These are phyloP conservation scores for Argyra leucocephala DNA, from an alignment of 2,888 invertebrate species.

Conservation along the genomic window DNA sequence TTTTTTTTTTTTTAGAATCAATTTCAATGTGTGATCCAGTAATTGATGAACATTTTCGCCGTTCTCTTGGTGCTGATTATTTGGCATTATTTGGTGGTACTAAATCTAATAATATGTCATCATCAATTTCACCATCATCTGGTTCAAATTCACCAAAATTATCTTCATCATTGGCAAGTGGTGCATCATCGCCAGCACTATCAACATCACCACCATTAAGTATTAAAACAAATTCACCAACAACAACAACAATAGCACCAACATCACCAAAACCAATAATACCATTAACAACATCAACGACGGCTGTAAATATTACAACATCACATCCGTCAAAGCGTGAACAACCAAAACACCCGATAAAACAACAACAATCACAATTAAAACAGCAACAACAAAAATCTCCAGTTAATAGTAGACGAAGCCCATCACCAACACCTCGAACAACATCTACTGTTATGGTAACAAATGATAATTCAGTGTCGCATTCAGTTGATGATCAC, in stretches of 20 bases:
- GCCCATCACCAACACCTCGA: constrained; percentile 33
- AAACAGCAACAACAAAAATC: constrained; percentile 15
- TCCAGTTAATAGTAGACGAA: constrained; percentile 23
- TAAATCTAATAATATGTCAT: constrained; percentile 12
- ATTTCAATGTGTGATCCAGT: constrained; percentile 78
- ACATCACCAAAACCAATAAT: constrained; percentile 29
- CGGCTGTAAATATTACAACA: constrained; percentile 9
- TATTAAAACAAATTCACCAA: constrained; percentile 24
- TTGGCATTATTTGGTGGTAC: constrained; percentile 74
- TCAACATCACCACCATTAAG: constrained; percentile 29
- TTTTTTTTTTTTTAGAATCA: constrained; percentile 46
- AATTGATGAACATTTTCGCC: constrained; percentile 90
- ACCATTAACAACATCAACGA: constrained; percentile 37
- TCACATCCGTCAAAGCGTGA: background rate
- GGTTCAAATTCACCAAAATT: constrained; percentile 17
- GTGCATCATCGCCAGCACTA: constrained; percentile 23
- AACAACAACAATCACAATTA: background rate
- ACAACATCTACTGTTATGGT: constrained; percentile 15
- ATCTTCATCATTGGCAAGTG: constrained; percentile 13
- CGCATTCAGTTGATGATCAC: constrained; percentile 75
- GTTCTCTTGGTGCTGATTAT: constrained; percentile 86
- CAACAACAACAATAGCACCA: constrained; percentile 25
- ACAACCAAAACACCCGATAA: constrained; percentile 15
- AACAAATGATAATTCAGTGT: constrained; percentile 44
- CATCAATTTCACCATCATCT: constrained; percentile 13